Conservation (phyloP, 2,797 vertebrate genomes). For the Ficedula albicollis region DNA sequence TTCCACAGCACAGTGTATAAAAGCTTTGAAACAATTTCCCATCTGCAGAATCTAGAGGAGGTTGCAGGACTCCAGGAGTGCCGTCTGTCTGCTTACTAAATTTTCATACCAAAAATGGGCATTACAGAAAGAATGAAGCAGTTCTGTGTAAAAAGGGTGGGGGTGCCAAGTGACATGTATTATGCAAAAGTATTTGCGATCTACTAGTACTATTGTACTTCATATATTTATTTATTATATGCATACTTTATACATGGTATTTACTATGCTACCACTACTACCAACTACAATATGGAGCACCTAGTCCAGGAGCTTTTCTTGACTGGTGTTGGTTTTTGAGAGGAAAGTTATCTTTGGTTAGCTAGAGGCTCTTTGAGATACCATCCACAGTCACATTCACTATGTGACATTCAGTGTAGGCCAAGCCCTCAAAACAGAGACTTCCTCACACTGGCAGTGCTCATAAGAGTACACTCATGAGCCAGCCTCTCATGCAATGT, state of each 20-base stretch:
- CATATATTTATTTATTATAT: not conserved
- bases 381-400: not conserved
- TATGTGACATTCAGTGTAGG: not conserved
- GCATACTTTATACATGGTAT: not conserved
- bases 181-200: not conserved
- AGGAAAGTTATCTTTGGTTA: not conserved
- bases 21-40: conserved; percentile 62
- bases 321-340: not conserved
- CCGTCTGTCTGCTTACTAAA: conserved; percentile 60
- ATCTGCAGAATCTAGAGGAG: conserved; percentile 69
- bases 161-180: not conserved
- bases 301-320: not conserved
- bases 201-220: not conserved
- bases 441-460: fast-evolving
- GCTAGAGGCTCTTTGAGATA: not conserved
- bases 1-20: not conserved
- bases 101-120: conserved; percentile 64
- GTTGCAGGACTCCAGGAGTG: conserved; percentile 63
- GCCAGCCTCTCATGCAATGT: not conserved
- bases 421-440: not conserved
- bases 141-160: not conserved
- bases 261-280: not conserved
- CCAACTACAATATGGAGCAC: not conserved
- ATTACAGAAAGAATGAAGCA: conserved; percentile 10
- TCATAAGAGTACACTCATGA: fast-evolving